Conservation (phyloP, 1,140 invertebrate species). For the Drosophila pallidifrons region DNA sequence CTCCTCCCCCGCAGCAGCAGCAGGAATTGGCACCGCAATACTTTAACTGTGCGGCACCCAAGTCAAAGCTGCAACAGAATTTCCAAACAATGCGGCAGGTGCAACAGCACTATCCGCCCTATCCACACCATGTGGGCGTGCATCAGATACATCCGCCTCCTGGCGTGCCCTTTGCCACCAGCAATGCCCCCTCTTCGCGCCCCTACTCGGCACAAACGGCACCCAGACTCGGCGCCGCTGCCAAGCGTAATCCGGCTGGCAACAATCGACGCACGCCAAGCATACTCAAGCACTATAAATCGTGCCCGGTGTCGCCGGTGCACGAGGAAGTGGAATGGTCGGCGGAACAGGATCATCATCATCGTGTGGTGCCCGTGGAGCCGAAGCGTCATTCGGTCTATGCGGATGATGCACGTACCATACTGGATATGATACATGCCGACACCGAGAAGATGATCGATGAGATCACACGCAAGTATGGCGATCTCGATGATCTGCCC, state of each 20-base stretch:
- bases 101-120: slow-evolving; percentile 84
- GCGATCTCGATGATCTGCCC: slow-evolving; percentile 86
- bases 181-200: slow-evolving; percentile 5
- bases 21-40: slow-evolving; percentile 49
- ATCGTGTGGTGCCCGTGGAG: slow-evolving; percentile 50
- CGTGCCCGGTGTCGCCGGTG: slow-evolving; percentile 89
- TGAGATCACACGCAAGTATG: slow-evolving; percentile 87
- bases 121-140: slow-evolving; percentile 84
- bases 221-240: slow-evolving; percentile 40
- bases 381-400: slow-evolving; percentile 83
- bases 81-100: slow-evolving; percentile 83
- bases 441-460: slow-evolving; percentile 88
- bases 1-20: slow-evolving; percentile 7
- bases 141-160: slow-evolving; percentile 83
- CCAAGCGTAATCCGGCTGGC: slow-evolving; percentile 74
- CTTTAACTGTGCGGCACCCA: slow-evolving; percentile 82
- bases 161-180: slow-evolving; percentile 69
- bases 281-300: slow-evolving; percentile 89
- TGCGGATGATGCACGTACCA: slow-evolving; percentile 87
- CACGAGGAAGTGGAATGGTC: slow-evolving; percentile 89
- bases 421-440: slow-evolving; percentile 87
- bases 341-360: slow-evolving; percentile 44
- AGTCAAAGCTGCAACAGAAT: slow-evolving; percentile 85
- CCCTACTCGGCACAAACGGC: slow-evolving; percentile 8
- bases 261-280: slow-evolving; percentile 86